These are phyloP conservation scores for Panopea generosa DNA, from an alignment of 2,888 invertebrate genomes.

Conservation along the genomic window DNA sequence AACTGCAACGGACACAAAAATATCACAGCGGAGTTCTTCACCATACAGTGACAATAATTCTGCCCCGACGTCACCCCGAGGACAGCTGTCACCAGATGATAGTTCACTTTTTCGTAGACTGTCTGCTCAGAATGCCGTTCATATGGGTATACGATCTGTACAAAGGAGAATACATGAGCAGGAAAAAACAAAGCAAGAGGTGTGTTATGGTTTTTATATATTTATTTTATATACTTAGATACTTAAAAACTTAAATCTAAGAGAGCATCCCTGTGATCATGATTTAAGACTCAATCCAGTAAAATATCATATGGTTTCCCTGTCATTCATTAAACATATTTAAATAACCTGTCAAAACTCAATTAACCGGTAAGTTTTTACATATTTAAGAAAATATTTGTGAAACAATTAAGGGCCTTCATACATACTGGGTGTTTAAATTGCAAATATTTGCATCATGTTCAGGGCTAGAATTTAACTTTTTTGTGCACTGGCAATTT, in stretches of 20 bases:
- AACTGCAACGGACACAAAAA: constrained; percentile 76
- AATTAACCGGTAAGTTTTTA: too few species aligned
- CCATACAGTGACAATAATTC: constrained; percentile 54
- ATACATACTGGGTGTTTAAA: too few species aligned
- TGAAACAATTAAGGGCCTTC: too few species aligned
- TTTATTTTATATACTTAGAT: background rate
- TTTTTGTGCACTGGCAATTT: too few species aligned
- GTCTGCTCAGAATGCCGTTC: constrained; percentile 77
- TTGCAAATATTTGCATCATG: too few species aligned
- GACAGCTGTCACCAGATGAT: constrained; percentile 62
- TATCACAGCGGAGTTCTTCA: constrained; percentile 66
- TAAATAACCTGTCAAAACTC: too few species aligned
- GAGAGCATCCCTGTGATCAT: too few species aligned
- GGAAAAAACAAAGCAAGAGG: constrained; percentile 81
- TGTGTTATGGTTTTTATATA: constrained; percentile 40
- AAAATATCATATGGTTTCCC: background rate
- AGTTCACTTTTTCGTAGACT: constrained; percentile 65
- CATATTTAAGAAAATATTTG: too few species aligned
- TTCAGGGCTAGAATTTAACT: too few species aligned
- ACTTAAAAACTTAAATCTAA: too few species aligned
- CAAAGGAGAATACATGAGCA: constrained; percentile 80
- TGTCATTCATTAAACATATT: background rate
- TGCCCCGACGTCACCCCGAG: constrained; percentile 37
- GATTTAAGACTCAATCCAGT: background rate
- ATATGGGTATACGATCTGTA: constrained; percentile 81